Conservation (phyloP, 2,888 invertebrate species). For the Ophonus ardosiacus region DNA sequence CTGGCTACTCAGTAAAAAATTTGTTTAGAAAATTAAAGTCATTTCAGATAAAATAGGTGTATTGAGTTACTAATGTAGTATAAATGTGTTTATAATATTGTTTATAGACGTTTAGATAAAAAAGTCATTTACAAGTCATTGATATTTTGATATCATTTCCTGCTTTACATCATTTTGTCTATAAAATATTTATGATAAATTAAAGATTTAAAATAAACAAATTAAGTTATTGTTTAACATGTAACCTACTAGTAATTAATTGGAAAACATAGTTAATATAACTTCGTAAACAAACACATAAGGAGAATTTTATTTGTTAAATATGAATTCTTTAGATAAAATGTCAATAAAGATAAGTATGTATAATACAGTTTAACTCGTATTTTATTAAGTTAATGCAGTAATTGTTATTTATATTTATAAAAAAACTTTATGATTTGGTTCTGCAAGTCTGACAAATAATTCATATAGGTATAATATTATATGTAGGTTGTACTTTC, state of each 20-base stretch:
- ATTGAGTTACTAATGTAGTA: conserved; percentile 24
- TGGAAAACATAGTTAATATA: not conserved
- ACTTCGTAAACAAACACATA: not conserved
- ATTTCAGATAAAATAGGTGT: not conserved
- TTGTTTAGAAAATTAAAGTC: not conserved
- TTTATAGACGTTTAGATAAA: conserved; percentile 18
- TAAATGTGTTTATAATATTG: conserved; percentile 27
- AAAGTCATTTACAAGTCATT: conserved; percentile 25
- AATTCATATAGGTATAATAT: no score
- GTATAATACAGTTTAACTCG: no score
- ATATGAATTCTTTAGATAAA: not conserved
- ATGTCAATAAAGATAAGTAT: not conserved
- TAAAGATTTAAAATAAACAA: not conserved
- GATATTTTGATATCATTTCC: conserved; percentile 15
- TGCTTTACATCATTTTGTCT: not conserved
- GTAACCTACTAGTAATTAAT: not conserved
- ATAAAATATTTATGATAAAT: conserved; percentile 7
- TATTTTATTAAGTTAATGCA: no score
- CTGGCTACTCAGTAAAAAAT: not conserved
- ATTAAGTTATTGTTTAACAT: not conserved
- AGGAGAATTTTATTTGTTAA: not conserved
- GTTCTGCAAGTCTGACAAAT: no score
- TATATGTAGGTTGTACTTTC: no score
- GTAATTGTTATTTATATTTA: no score
- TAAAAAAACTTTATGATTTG: no score